phyloP scores from a whole-genome alignment of 2,113 vertebrate genomes.

The Macrotus californicus region DNA sequence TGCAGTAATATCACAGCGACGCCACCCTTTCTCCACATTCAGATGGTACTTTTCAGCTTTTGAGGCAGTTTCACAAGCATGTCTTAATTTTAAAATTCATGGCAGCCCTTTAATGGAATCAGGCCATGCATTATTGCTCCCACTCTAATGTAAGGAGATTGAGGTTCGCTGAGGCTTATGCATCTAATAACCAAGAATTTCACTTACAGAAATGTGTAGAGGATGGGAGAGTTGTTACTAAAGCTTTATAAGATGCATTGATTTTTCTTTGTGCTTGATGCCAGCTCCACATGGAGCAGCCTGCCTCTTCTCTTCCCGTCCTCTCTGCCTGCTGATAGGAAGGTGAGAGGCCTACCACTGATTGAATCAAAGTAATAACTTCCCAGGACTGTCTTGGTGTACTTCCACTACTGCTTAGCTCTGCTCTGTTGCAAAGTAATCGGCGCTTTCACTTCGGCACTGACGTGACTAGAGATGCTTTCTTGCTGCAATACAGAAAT shows the following conservation, averaged over 20 bases:
- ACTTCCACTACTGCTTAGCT: neutral
- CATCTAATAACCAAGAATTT: neutral
- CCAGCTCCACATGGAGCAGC: neutral
- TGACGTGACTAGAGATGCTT: neutral
- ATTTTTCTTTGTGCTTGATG: neutral
- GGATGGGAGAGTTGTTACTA: neutral
- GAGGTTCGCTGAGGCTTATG: neutral
- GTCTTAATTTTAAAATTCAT: slow-evolving; percentile 2
- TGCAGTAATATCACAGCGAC: neutral
- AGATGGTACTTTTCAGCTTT: neutral
- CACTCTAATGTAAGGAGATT: slow-evolving; percentile 1
- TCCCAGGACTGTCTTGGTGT: neutral
- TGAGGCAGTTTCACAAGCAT: neutral
- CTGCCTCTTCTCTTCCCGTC: neutral
- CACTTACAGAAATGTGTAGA: neutral
- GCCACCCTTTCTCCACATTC: neutral
- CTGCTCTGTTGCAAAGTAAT: neutral
- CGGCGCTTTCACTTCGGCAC: neutral
- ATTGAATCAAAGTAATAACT: slow-evolving; percentile 36
- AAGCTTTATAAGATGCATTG: neutral
- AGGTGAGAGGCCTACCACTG: neutral
- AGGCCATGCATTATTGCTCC: neutral
- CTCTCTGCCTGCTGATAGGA: neutral
- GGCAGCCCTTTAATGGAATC: neutral
- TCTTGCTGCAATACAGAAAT: neutral